These are phyloP conservation scores for Gallirallus australis DNA, from an alignment of 2,797 vertebrate genomes.

Conservation along the genomic window DNA sequence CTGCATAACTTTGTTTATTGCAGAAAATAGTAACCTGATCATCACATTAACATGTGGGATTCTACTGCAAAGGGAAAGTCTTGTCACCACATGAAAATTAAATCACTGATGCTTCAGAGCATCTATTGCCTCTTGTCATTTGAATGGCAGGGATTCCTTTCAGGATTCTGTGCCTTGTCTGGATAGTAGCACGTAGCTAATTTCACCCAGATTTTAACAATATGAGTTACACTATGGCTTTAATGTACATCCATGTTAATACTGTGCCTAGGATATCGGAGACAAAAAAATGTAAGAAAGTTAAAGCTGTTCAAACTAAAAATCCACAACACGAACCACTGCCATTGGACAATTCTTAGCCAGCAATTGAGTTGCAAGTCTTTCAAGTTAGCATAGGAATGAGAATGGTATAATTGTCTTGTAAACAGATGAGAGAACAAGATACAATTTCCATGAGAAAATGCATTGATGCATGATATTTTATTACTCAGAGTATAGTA, in stretches of 20 bases:
- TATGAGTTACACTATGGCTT: neutral
- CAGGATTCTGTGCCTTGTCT: neutral
- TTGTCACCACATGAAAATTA: conserved; percentile 1
- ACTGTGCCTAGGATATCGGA: neutral
- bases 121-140: neutral
- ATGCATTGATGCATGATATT: neutral
- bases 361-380: neutral
- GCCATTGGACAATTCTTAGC: neutral
- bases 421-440: neutral
- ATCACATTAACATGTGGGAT: neutral
- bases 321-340: fast-evolving
- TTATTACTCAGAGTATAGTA: neutral
- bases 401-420: neutral
- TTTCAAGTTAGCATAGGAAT: neutral
- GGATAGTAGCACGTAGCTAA: neutral
- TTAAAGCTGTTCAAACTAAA: neutral
- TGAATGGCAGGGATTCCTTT: neutral
- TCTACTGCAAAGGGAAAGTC: neutral
- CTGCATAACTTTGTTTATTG: neutral
- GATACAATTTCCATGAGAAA: neutral
- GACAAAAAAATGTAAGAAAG: neutral
- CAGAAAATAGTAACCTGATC: neutral
- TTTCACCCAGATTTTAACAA: neutral
- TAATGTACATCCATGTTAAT: neutral
- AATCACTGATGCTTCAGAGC: neutral